Evolutionary conservation across 2,113 vertebrate genomes (phyloP).

Genomic region (Etia nguti): DNA sequence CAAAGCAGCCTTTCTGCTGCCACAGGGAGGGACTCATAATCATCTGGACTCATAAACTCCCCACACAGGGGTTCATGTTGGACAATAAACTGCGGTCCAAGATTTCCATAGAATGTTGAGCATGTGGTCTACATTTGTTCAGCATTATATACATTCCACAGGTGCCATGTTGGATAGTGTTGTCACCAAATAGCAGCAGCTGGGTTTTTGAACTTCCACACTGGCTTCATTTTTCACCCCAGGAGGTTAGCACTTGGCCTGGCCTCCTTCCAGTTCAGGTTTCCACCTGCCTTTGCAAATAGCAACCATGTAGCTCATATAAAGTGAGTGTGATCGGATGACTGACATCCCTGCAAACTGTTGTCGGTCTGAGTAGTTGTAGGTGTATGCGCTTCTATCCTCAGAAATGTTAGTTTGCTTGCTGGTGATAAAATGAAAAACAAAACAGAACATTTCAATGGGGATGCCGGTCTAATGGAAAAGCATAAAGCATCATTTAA

Average conservation of each 20-base stretch:
- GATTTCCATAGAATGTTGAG: not conserved
- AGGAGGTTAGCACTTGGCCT: not conserved
- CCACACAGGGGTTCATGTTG: not conserved
- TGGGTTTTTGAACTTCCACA: not conserved
- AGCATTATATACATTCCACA: not conserved
- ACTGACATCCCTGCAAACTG: not conserved
- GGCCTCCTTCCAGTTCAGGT: not conserved
- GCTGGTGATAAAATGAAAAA: not conserved
- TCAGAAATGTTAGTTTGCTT: not conserved
- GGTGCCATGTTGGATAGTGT: not conserved
- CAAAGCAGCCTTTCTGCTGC: not conserved
- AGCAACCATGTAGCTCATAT: not conserved
- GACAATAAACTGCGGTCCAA: not conserved
- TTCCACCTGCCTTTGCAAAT: not conserved
- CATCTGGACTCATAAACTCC: not conserved
- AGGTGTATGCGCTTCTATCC: not conserved
- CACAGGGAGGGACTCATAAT: not conserved
- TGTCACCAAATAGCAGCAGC: not conserved
- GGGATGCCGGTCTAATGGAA: fast-evolving
- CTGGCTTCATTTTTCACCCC: not conserved
- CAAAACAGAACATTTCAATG: not conserved
- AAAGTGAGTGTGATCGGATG: not conserved
- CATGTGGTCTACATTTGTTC: not conserved
- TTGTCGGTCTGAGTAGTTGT: fast-evolving
- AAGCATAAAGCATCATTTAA: not conserved